Evolutionary conservation across 1,140 invertebrate genomes (phyloP).

Genomic region (Rhyzopertha dominica): DNA sequence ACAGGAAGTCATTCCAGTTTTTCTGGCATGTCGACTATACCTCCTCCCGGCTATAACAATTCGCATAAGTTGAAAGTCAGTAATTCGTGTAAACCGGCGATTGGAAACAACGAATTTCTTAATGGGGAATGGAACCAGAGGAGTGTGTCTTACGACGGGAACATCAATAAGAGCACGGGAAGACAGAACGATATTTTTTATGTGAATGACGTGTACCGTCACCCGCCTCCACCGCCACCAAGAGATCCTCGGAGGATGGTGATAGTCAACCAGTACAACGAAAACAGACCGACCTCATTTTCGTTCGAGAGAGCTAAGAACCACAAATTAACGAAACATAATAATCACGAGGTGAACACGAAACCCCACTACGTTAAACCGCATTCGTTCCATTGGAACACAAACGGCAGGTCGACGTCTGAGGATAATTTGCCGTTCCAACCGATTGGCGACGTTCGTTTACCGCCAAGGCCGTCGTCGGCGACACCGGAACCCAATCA

Average conservation of each 20-base stretch:
- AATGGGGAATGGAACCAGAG: conserved; percentile 35
- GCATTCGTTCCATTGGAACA: conserved; percentile 28
- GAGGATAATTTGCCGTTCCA: conserved; percentile 50
- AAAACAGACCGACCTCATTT: conserved; percentile 51
- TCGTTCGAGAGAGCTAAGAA: conserved; percentile 48
- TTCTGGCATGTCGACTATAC: conserved; percentile 39
- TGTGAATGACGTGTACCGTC: conserved; percentile 25
- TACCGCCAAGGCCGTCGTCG: conserved; percentile 51
- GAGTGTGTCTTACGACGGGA: conserved; percentile 39
- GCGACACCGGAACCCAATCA: conserved; percentile 49
- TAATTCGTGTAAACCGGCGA: conserved; percentile 35
- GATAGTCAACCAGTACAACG: conserved; percentile 48
- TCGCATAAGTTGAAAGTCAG: conserved; percentile 32
- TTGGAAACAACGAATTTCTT: conserved; percentile 16
- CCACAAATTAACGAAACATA: no score
- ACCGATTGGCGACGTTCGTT: conserved; percentile 12
- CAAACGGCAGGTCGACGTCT: conserved; percentile 48
- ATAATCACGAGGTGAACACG: conserved; percentile 4
- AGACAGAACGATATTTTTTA: conserved; percentile 30
- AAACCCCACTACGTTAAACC: no score
- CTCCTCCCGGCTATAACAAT: conserved; percentile 36
- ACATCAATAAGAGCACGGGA: conserved; percentile 37
- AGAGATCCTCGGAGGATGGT: conserved; percentile 59
- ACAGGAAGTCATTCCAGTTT: conserved; percentile 25
- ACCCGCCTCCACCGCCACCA: conserved; percentile 65